Evolutionary conservation across 2,888 invertebrate genomes (phyloP).

Genomic region (Pyralis farinalis): DNA sequence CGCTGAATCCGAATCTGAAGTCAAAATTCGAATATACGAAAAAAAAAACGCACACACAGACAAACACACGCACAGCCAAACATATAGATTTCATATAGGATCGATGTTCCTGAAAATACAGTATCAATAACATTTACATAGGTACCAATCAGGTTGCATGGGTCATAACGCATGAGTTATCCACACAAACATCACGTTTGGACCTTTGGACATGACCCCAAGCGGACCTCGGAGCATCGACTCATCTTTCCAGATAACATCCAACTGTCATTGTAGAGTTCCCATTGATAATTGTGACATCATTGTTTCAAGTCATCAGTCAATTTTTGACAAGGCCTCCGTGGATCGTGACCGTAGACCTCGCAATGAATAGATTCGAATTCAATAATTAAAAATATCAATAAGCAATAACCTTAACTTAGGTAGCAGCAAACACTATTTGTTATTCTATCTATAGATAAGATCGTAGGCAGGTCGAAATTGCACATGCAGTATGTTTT

Average conservation of each 20-base stretch:
- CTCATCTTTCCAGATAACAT: slow-evolving; percentile 45
- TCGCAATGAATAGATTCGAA: slow-evolving; percentile 9
- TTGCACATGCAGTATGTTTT: no score
- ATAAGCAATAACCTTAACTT: slow-evolving; percentile 1
- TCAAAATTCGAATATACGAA: no score
- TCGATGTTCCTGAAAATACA: no score
- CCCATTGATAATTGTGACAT: slow-evolving; percentile 63
- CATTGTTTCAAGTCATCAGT: slow-evolving; percentile 69
- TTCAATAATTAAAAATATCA: slow-evolving; percentile 18
- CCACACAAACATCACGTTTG: slow-evolving; percentile 21
- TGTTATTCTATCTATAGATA: no score
- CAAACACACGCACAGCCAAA: no score
- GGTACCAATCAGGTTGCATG: slow-evolving; percentile 3
- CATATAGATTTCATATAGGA: no score
- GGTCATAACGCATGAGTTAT: slow-evolving; percentile 13
- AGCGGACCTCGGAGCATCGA: slow-evolving; percentile 20
- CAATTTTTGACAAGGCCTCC: slow-evolving; percentile 52
- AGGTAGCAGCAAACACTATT: no score
- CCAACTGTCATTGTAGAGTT: slow-evolving; percentile 45
- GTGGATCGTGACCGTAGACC: slow-evolving; percentile 28
- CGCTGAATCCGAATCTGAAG: no score
- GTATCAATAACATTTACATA: not conserved
- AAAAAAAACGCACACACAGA: no score
- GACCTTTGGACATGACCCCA: slow-evolving; percentile 16
- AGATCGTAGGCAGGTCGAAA: no score